Conservation (phyloP, 2,888 invertebrate genomes). For the Sepioteuthis lessoniana region DNA sequence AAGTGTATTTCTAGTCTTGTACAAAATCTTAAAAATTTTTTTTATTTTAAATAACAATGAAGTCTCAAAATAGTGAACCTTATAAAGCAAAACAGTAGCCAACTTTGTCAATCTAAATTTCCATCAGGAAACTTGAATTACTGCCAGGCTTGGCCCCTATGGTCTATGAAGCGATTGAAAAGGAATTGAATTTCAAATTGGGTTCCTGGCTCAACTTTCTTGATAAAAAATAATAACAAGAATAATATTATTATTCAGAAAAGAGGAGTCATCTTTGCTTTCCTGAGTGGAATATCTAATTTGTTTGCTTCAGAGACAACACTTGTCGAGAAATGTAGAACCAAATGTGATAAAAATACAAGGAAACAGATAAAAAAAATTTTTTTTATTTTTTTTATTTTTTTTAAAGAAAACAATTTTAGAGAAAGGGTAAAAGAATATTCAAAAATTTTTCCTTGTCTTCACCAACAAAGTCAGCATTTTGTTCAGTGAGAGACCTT, state of each 20-base stretch:
- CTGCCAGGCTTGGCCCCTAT: constrained; percentile 5
- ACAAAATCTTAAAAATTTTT: neutral
- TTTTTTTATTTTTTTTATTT: too few species aligned
- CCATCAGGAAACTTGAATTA: neutral
- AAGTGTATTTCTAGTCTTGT: neutral
- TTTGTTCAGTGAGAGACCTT: neutral
- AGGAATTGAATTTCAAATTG: constrained; percentile 18
- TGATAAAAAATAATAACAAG: neutral
- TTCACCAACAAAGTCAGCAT: neutral
- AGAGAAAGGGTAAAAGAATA: neutral
- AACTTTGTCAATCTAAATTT: constrained; percentile 33
- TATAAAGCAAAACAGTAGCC: constrained; percentile 34
- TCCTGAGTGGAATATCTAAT: constrained; percentile 33
- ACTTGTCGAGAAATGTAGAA: neutral
- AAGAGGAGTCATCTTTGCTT: neutral
- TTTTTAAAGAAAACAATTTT: neutral
- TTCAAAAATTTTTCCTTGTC: neutral
- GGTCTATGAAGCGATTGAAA: neutral
- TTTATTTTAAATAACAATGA: neutral
- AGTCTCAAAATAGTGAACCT: neutral
- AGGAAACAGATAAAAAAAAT: neutral
- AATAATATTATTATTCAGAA: neutral
- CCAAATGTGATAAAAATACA: neutral
- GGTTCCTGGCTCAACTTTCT: neutral
- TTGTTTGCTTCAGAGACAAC: neutral